These are phyloP conservation scores for Falco novaeseelandiae DNA, from an alignment of 2,797 vertebrate species.

Conservation along the genomic window DNA sequence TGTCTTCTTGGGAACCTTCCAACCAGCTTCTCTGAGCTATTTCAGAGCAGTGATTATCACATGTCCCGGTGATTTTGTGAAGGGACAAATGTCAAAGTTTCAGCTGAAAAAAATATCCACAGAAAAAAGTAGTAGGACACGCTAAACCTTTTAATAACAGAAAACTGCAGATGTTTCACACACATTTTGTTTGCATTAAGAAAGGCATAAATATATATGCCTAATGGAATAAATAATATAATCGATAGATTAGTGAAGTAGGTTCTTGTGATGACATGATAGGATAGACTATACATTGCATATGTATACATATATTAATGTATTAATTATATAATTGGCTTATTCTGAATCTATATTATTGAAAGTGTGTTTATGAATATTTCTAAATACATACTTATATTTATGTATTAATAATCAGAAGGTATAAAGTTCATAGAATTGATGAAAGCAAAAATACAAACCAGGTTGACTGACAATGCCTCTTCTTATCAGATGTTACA, in stretches of 20 bases:
- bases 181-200: not conserved
- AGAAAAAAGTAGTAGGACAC: not conserved
- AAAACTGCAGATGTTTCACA: not conserved
- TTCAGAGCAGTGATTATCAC: slow-evolving; percentile 56
- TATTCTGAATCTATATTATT: not conserved
- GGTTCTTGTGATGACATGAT: not conserved
- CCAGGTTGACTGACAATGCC: not conserved
- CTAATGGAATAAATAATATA: not conserved
- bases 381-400: not conserved
- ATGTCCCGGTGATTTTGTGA: not conserved
- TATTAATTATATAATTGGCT: not conserved
- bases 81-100: not conserved
- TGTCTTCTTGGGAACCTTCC: slow-evolving; percentile 56
- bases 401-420: not conserved
- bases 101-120: not conserved
- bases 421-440: not conserved
- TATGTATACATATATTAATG: not conserved
- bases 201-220: not conserved
- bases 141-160: not conserved
- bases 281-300: not conserved
- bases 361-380: not conserved
- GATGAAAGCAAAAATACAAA: not conserved
- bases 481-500: not conserved
- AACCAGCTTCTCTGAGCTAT: slow-evolving; percentile 49
- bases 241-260: not conserved